Evolutionary conservation across 2,797 vertebrate species (phyloP).

Genomic region (Allobates femoralis): DNA sequence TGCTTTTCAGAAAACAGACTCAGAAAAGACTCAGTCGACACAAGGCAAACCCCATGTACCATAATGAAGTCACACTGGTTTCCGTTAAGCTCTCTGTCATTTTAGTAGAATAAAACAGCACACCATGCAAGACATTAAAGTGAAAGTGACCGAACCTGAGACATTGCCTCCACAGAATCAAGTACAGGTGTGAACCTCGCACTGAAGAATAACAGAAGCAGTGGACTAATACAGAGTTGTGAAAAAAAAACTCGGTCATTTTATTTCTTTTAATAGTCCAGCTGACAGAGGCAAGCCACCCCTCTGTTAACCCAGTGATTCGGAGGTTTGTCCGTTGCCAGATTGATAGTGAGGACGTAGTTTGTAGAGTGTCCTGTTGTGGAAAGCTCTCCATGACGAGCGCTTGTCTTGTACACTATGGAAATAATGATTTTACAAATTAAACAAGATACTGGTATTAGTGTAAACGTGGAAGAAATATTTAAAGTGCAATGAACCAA

Average conservation of each 20-base stretch:
- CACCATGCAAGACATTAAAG: too few species aligned
- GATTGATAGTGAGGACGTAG: constrained; percentile 59
- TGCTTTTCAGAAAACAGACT: not conserved
- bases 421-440: not conserved
- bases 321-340: constrained; percentile 59
- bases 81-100: too few species aligned
- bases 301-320: constrained; percentile 65
- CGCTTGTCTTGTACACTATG: constrained; percentile 65
- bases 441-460: not conserved
- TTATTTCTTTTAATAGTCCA: constrained; percentile 54
- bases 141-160: too few species aligned
- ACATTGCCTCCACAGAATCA: too few species aligned
- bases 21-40: too few species aligned
- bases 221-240: not conserved
- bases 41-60: too few species aligned
- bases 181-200: too few species aligned
- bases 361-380: constrained; percentile 65
- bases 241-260: not conserved
- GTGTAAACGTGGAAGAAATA: not conserved
- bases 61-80: too few species aligned
- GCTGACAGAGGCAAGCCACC: constrained; percentile 64
- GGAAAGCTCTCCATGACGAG: constrained; percentile 59
- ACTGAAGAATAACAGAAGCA: not conserved
- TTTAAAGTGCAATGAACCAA: not conserved
- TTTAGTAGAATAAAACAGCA: too few species aligned